A percentile compares a stretch with the other conserved stretches of the same genome.
Conservation (phyloP, 2,113 vertebrate genomes). For the Cephalopterus ornatus region DNA sequence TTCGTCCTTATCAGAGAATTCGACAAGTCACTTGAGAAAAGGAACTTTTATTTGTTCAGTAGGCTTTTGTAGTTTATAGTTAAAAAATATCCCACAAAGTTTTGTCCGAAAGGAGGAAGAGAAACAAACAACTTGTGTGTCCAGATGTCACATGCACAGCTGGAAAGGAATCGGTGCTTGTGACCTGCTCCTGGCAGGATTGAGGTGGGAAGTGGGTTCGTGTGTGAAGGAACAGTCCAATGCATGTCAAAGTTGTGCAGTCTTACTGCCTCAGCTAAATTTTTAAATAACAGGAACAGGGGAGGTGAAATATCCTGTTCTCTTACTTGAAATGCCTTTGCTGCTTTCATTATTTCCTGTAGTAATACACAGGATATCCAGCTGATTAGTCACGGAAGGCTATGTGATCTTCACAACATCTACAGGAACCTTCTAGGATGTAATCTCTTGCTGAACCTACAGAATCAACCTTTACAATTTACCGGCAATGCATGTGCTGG, state of each 20-base stretch:
- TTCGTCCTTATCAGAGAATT: neutral
- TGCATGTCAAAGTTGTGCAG: neutral
- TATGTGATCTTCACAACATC: conserved; percentile 10
- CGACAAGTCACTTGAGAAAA: conserved; percentile 3
- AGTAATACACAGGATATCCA: conserved; percentile 31
- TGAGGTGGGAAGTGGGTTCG: neutral
- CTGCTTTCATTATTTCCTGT: conserved; percentile 27
- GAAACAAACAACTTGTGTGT: neutral
- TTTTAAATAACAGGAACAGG: conserved; percentile 44
- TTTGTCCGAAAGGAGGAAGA: neutral
- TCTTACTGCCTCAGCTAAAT: conserved; percentile 15
- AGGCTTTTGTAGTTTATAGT: neutral
- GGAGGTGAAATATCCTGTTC: neutral
- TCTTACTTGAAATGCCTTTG: neutral
- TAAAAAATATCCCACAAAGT: neutral
- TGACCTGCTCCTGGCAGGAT: neutral
- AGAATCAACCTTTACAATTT: neutral
- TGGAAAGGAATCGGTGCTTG: neutral
- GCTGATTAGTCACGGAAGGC: conserved; percentile 15
- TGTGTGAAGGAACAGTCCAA: neutral
- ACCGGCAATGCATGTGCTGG: neutral
- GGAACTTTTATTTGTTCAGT: conserved; percentile 31
- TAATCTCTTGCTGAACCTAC: neutral
- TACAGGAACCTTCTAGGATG: conserved; percentile 1
- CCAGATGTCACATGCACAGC: neutral